Evolutionary conservation across 2,797 vertebrate genomes (phyloP), one percentile per base, ranked within the genome.

Genomic region (Typhlichthys subterraneus): DNA sequence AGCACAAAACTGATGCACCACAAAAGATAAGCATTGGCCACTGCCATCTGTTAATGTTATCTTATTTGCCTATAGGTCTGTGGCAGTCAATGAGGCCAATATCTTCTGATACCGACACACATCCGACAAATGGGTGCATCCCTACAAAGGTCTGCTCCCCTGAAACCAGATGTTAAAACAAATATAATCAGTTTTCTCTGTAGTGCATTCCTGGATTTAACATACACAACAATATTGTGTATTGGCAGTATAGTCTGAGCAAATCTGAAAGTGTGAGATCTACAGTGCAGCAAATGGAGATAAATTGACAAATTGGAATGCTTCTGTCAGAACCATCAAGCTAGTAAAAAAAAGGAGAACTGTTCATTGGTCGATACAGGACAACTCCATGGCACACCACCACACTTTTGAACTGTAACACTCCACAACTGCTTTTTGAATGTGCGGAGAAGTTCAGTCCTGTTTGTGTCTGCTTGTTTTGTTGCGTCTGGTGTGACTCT

Each of bases 401-500:
- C 23, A 29, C 23, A 77, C 65, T 75, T 72, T 80, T 13, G 47
- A 72, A 10, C 79, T 9, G 64, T 47, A 56, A 69, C 78, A 74
- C 80, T 53, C 67, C 69, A 78, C 80, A 42, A 42, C 38, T 9
- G 2, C 38, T 42, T 42, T 47, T 53, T 31, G 38, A 55, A 17
- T 19, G 29, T 59, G 46, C 29, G 23, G 48, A 48, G 42, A 42
- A 53, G 64, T 70, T 57, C 70, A 76, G 61, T 72, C 72, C 57
- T 73, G 70, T 74, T 75, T 69, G 59, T 19, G 19, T 69, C 76
- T 62, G 62, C 65, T 42, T 79, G 70, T 73, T 69, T 67, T 56
- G 67, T 58, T 48, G 74, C 82, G 83, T 81, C 79, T 87, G 77
- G 75, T 85, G 81, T 82, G 85, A 85, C 81, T 84, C 80, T 63